Base-by-base conservation (phyloP, 2,113 vertebrate genomes). In the Brachyistius frenatus region DNA sequence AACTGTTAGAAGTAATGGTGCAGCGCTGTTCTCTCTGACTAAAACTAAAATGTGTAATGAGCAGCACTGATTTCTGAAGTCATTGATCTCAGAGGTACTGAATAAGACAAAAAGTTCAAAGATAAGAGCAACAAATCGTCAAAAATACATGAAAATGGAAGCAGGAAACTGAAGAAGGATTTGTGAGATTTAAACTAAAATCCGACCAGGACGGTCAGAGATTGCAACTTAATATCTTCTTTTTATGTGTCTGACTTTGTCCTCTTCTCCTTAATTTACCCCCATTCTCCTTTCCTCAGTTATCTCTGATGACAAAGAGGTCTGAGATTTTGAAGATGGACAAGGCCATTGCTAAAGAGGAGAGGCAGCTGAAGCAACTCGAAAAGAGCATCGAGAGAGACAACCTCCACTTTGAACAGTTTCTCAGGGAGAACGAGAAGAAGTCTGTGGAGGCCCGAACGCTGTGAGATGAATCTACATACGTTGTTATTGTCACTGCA, bases 371-470 rank as follows among this genome's bases (percentile, higher is more conserved):
- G 90, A 76, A 92, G 65, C 76, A 60, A 66, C 95, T 97, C 0
- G 95, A 97, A 80, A 81, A 80, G 66, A 44, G 75, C 55, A 93
- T 98, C 57, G 93, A 97, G 79, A 93, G 92, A 39, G 95, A 97
- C 0, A 88, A 93, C 2, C 33, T 89, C 6, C 56, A 82, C 62
- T 97, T 98, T 33, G 95, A 97, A 0, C 93, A 94, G 72, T 96
- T 96, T 83, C 93, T 98, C 70, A 95, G 95, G 60, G 95, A 98
- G 66, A 96, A 96, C 1, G 94, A 97, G 47, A 94, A 91, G 82
- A 96, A 90, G 50, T 95, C 93, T 0, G 72, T 95, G 63, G 95
- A 97, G 88, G 96, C 96, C 52, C 84, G 96, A 76, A 93, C 88
- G 82, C 88, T 82, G 98, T 99, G 94, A 84, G 78, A 5, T 39